Evolutionary conservation across 2,888 invertebrate genomes (phyloP), one percentile per base, ranked within the genome.

Genomic region (Rhagium mordax): DNA sequence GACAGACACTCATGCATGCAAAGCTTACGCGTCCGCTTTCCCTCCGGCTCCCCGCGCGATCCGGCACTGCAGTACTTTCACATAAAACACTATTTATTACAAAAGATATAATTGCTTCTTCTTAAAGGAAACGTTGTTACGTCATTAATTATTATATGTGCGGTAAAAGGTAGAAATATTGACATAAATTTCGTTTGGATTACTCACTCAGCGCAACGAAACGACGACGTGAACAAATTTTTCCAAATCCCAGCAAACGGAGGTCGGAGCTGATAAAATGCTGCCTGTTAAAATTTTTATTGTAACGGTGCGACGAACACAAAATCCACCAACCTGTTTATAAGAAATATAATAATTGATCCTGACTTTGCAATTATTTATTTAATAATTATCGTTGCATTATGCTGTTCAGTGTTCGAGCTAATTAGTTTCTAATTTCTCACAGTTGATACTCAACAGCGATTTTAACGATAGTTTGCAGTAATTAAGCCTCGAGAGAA

Each of bases 131-230:
- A 62, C 49, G 21, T 13, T 48, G 16, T 62, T 62, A 62, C 62
- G 27, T 10, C 62, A 62, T 15, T 21, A 41, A 62, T 62, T 62
- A 62, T 62, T 62, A 62, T 62, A 62, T 18, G n/a, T 62, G 49
- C 62, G 48, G 48, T 48, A 24, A 62, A 62, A 48, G 47, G 20
- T 48, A 62, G 18, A 60, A 47, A 62, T 48, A 21, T 62, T 48
- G 15, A 24, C 62, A 15, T 33, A 48, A 0, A 48, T 62, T 62
- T 62, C 24, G 49, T 21, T 24, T 0, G 15, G 48, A 62, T 62
- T 62, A 62, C 48, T 62, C 61, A 61, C 48, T 51, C 20, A 16
- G 6, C 51, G 18, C 20, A 51, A 18, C 0, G 16, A 51, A 51
- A 20, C 20, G 10, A 51, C n/a, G 20, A 20, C 51, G 51, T 51